Evolutionary conservation across 2,797 vertebrate genomes (phyloP).

Genomic region (Semotilus atromaculatus): DNA sequence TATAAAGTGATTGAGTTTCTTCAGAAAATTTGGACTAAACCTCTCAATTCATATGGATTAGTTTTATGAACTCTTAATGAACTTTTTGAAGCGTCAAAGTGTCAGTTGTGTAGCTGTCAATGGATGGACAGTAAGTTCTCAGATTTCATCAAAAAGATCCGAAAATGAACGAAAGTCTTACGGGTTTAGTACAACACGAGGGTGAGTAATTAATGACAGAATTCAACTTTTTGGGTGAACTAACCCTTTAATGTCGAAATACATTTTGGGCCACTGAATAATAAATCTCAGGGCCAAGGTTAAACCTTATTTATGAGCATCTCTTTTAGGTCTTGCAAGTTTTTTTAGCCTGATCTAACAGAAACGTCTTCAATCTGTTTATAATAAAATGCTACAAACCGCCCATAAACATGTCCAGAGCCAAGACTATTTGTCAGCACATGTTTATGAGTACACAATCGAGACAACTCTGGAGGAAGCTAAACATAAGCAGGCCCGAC

Average conservation of each 20-base stretch:
- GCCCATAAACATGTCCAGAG: slow-evolving; percentile 58
- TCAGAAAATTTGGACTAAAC: neutral
- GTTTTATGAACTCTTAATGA: neutral
- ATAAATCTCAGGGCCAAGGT: neutral
- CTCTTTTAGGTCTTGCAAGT: neutral
- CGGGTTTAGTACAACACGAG: neutral
- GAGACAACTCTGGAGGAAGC: slow-evolving; percentile 59
- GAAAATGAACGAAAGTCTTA: neutral
- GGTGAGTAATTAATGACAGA: neutral
- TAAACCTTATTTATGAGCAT: neutral
- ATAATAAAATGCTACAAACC: slow-evolving; percentile 59
- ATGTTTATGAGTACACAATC: slow-evolving; percentile 62
- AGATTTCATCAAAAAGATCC: too few species aligned
- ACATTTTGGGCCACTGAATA: neutral
- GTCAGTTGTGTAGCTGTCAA: neutral
- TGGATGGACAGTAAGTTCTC: neutral
- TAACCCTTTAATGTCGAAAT: neutral
- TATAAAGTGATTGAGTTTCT: too few species aligned
- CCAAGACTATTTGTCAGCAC: slow-evolving; percentile 64
- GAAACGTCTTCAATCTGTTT: slow-evolving; percentile 51
- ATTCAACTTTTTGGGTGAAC: neutral
- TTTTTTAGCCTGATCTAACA: neutral
- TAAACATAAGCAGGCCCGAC: slow-evolving; percentile 44
- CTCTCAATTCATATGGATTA: too few species aligned
- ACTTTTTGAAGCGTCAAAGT: neutral